These are phyloP conservation scores for Melanotaenia pygmaea DNA, from an alignment of 2,797 vertebrate genomes.

Conservation along the genomic window DNA sequence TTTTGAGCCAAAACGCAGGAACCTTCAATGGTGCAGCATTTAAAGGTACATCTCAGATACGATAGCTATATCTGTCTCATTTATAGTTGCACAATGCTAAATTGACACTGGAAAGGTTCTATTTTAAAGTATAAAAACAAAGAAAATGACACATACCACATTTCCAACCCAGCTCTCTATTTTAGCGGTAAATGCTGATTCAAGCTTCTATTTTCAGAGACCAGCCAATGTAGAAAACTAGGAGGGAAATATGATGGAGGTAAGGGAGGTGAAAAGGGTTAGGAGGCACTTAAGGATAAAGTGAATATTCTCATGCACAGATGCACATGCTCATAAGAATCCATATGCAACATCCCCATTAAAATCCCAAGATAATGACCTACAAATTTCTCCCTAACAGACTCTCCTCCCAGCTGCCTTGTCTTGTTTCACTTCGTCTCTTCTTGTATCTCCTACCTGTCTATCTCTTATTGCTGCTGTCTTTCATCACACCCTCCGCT, in stretches of 20 bases:
- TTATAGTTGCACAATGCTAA: too few relatives aligned
- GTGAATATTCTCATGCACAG: conserved; percentile 2
- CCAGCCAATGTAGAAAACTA: not conserved
- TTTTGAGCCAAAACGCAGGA: too few relatives aligned
- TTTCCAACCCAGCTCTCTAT: not conserved
- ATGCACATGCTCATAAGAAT: conserved; percentile 16
- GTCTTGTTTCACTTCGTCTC: conserved; percentile 40
- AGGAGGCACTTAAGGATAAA: conserved; percentile 2
- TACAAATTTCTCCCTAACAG: conserved; percentile 62
- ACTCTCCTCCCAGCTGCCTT: conserved; percentile 58
- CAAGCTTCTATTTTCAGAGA: not conserved
- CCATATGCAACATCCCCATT: conserved; percentile 50
- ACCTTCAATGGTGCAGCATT: too few relatives aligned
- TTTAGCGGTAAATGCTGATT: not conserved
- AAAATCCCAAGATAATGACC: conserved; percentile 60
- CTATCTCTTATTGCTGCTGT: conserved; percentile 69
- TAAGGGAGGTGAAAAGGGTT: not conserved
- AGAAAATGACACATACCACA: not conserved
- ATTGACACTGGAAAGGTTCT: too few relatives aligned
- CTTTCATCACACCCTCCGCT: conserved; percentile 74
- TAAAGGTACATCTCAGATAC: too few relatives aligned
- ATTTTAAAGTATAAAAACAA: too few relatives aligned
- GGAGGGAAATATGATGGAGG: conserved; percentile 1
- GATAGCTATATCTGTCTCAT: too few relatives aligned
- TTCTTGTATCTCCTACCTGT: conserved; percentile 59